Percentiles rank a stretch among this genome's conserved stretches.
Conservation (phyloP, 2,888 invertebrate genomes). For the Xylocampa areola region DNA sequence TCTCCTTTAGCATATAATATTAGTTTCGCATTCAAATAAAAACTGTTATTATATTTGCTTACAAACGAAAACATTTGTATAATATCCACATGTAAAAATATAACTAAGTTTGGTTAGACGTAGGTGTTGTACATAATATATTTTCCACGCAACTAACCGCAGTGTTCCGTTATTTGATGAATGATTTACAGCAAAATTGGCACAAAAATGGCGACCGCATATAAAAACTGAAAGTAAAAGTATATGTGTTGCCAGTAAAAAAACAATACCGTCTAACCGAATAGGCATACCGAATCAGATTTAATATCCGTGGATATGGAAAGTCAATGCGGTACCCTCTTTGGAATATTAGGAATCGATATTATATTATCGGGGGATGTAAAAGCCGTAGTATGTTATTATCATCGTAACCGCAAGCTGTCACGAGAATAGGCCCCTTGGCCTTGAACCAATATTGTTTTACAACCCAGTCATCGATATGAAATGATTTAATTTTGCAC, state of each 20-base stretch:
- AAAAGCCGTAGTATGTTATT: slow-evolving; percentile 61
- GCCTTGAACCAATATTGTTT: slow-evolving; percentile 17
- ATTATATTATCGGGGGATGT: slow-evolving; percentile 56
- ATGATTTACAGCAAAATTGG: slow-evolving; percentile 12
- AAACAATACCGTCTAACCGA: slow-evolving; percentile 41
- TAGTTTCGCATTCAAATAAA: no score
- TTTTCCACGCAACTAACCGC: slow-evolving; percentile 8
- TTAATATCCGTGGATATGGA: slow-evolving; percentile 53
- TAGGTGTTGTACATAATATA: slow-evolving; percentile 14
- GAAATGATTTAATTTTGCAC: no score
- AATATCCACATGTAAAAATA: background rate
- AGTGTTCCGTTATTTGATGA: slow-evolving; percentile 23
- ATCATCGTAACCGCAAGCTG: slow-evolving; percentile 62
- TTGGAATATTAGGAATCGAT: slow-evolving; percentile 58
- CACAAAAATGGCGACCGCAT: slow-evolving; percentile 15
- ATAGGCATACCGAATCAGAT: slow-evolving; percentile 51
- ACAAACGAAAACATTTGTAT: no score
- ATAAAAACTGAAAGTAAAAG: no score
- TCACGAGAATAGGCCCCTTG: slow-evolving; percentile 32
- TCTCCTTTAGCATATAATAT: no score
- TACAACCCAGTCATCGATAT: background rate
- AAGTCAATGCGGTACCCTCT: slow-evolving; percentile 46
- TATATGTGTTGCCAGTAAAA: slow-evolving; percentile 33
- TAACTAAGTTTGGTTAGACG: slow-evolving; percentile 9
- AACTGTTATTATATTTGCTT: no score